A percentile compares a stretch with the other conserved stretches of the same genome.
Evolutionary conservation across 2,888 invertebrate genomes (phyloP).

Genomic region (Pherbina coryleti): DNA sequence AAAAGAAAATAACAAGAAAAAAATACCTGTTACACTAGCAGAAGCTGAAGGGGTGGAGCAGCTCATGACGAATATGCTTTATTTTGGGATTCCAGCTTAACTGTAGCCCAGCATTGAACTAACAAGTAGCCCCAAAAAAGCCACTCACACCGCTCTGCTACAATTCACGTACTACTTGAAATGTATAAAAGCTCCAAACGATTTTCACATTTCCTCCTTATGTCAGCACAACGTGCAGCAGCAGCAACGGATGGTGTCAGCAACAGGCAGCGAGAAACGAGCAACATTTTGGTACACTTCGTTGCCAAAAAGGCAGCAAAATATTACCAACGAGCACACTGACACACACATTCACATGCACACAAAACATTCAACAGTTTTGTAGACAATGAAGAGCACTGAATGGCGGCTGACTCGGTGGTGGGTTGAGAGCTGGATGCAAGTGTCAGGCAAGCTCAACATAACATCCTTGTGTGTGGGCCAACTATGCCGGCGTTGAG

Average conservation of each 20-base stretch:
- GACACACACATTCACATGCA: neutral
- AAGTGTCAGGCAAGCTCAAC: neutral
- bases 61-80: no score
- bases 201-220: constrained; percentile 33
- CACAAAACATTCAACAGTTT: constrained; percentile 35
- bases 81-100: no score
- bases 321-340: neutral
- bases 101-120: neutral
- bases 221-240: constrained; percentile 29
- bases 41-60: neutral
- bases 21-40: neutral
- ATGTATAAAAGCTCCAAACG: constrained; percentile 14
- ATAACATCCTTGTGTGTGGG: neutral
- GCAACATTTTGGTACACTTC: constrained; percentile 16
- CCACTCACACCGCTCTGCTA: neutral
- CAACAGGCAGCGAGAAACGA: constrained; percentile 13
- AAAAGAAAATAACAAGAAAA: neutral
- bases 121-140: no score
- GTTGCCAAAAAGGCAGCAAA: constrained; percentile 22
- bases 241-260: neutral
- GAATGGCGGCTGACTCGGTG: neutral
- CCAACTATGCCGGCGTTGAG: neutral
- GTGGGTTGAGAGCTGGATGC: neutral
- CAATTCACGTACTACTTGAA: neutral
- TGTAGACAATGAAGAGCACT: constrained; percentile 22